A percentile compares a stretch with the other conserved stretches of the same genome.
phyloP scores from a whole-genome alignment of 2,797 vertebrate species.

The Cuculus canorus region DNA sequence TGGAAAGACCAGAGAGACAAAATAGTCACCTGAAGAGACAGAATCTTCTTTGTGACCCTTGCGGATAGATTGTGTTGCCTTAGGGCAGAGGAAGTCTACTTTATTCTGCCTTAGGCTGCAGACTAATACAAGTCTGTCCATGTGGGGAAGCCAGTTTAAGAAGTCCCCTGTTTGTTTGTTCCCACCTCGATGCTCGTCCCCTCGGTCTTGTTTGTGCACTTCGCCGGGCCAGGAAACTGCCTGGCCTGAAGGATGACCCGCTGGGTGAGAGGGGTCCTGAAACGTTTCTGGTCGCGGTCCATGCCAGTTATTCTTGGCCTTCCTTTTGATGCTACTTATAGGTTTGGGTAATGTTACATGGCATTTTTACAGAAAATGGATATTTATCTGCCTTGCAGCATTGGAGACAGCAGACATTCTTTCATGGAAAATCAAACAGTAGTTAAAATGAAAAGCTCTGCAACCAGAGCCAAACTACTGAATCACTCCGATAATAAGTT shows the following conservation, averaged over 20 bases:
- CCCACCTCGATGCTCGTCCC: not conserved
- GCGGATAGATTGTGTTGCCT: not conserved
- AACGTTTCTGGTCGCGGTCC: not conserved
- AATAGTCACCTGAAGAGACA: not conserved
- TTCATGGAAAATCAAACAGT: conserved; percentile 63
- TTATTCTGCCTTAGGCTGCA: not conserved
- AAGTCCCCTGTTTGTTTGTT: not conserved
- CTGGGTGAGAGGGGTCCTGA: not conserved
- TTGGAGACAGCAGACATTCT: conserved; percentile 27
- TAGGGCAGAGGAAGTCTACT: not conserved
- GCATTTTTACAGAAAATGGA: not conserved
- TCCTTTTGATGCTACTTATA: not conserved
- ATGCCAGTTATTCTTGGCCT: no score
- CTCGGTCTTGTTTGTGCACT: not conserved
- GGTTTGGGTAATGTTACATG: not conserved
- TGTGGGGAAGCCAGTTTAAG: not conserved
- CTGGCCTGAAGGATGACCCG: not conserved
- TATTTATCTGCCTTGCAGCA: conserved; percentile 14
- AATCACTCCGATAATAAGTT: conserved; percentile 35
- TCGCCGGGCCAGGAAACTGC: not conserved
- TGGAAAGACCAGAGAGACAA: not conserved
- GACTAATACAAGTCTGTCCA: not conserved
- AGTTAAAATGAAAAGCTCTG: conserved; percentile 50
- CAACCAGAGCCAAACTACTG: conserved; percentile 49
- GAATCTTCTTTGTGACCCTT: not conserved